These are phyloP conservation scores for Callocephalon fimbriatum DNA, from an alignment of 2,113 vertebrate species.

Conservation along the genomic window DNA sequence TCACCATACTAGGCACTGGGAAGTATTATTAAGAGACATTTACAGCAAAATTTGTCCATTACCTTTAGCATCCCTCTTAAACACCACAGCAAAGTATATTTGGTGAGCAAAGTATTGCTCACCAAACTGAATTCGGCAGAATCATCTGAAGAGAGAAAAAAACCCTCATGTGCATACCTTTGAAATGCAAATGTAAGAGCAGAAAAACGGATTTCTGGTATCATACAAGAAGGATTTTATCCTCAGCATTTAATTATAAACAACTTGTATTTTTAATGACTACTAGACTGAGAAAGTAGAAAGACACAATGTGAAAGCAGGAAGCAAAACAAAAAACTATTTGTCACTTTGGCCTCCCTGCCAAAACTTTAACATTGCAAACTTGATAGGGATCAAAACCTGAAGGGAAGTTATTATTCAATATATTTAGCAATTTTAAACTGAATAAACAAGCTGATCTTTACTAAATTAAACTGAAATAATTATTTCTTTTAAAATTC, in stretches of 20 bases:
- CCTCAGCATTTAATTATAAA: not conserved
- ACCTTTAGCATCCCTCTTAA: conserved; percentile 98
- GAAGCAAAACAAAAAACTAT: not conserved
- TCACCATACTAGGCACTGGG: not conserved
- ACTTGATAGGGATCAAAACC: not conserved
- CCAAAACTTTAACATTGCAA: not conserved
- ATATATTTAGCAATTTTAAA: not conserved
- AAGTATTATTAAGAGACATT: not conserved
- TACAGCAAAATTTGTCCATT: not conserved
- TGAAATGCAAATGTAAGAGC: not conserved
- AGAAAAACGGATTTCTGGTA: not conserved
- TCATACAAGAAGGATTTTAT: not conserved
- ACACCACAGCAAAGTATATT: conserved; percentile 73
- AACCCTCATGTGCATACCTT: not conserved
- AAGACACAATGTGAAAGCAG: not conserved
- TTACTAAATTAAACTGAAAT: not conserved
- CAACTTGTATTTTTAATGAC: not conserved
- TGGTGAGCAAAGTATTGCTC: conserved; percentile 89
- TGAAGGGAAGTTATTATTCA: not conserved
- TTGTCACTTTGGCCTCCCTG: not conserved
- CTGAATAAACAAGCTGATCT: not conserved
- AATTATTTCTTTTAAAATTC: not conserved
- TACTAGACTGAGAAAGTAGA: not conserved
- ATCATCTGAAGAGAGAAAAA: conserved; percentile 83
- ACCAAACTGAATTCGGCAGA: conserved; percentile 97